Base-by-base conservation (phyloP, 35 echinoderm and acorn worm genomes). In the Apostichopus japonicus region DNA sequence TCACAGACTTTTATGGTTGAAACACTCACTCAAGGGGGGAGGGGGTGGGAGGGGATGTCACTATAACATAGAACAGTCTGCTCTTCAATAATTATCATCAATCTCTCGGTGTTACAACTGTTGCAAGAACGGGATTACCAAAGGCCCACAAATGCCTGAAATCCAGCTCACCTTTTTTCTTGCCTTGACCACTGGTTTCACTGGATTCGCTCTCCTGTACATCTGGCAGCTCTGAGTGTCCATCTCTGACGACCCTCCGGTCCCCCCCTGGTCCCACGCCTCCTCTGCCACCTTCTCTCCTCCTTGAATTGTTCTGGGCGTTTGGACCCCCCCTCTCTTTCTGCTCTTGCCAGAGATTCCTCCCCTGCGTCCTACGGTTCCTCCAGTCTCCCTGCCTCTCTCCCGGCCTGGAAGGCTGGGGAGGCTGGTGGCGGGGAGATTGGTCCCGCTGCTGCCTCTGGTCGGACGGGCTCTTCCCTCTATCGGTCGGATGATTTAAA, bases 271-370 rank as follows among this genome's bases (percentile, higher is more conserved):
- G 21, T 52, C 55, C 51, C 5, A 54, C 79, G 3, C 79, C 79
- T 10, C 17, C 51, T 54, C 44, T 83, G 6, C 6, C 79, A 13
- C 16, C 51, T 13, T 83, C 79, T 83, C 79, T 83, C 79, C 79
- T 83, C 51, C 79, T 83, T 54, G 79, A 83, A 83, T 83, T 83
- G n/a, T 25, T 83, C 55, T 83, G 79, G 14, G 27, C 52, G 5
- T 56, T 83, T 55, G 79, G 79, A 83, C 79, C 51, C 0, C 24
- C 24, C 8, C 13, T 13, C 54, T 83, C 44, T 79, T 24, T 79
- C 8, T 17, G 27, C 79, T 83, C 44, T 15, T 56, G 13, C 14
- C 6, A 13, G 14, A 16, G 79, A 54, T 54, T 83, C 54, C 51
- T 55, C 79, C 79, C 55, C 11, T 83, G 79, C 6, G 51, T 56